phyloP scores from a whole-genome alignment of 2,888 invertebrate species.

The Pardosa pseudoannulata region DNA sequence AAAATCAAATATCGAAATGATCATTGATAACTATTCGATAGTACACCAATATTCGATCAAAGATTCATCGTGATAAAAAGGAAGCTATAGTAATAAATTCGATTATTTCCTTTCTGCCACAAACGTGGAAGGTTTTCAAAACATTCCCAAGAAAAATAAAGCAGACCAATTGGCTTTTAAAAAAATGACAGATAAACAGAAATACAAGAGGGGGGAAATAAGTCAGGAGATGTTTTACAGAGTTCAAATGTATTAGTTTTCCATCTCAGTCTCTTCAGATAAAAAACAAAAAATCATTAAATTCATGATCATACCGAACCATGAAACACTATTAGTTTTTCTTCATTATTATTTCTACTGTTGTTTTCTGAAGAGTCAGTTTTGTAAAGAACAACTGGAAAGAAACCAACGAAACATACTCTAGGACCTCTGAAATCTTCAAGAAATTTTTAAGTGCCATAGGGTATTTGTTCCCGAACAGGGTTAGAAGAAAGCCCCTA shows the following conservation, averaged over 20 bases:
- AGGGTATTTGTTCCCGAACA: conserved; percentile 31
- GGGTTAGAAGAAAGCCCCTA: conserved; percentile 1
- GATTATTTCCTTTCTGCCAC: neutral
- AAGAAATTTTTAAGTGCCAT: conserved; percentile 41
- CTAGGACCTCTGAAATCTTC: conserved; percentile 27
- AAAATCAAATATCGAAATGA: too few relatives aligned
- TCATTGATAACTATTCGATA: too few relatives aligned
- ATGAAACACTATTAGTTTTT: neutral
- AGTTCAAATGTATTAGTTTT: conserved; percentile 6
- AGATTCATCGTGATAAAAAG: too few relatives aligned
- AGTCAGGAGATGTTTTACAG: neutral
- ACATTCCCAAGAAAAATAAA: neutral
- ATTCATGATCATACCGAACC: neutral
- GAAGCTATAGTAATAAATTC: neutral
- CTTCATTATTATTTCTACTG: neutral
- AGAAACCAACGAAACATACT: neutral
- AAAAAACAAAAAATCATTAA: conserved; percentile 39
- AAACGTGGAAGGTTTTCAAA: neutral
- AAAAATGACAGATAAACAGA: neutral
- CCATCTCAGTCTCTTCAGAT: neutral
- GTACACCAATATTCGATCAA: too few relatives aligned
- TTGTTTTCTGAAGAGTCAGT: too few relatives aligned
- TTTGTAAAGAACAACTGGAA: neutral
- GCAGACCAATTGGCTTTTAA: neutral
- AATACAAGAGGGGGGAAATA: neutral